Percentiles rank a stretch among this genome's conserved stretches.
Evolutionary conservation across 2,797 vertebrate genomes (phyloP).

Genomic region (Masticophis lateralis): DNA sequence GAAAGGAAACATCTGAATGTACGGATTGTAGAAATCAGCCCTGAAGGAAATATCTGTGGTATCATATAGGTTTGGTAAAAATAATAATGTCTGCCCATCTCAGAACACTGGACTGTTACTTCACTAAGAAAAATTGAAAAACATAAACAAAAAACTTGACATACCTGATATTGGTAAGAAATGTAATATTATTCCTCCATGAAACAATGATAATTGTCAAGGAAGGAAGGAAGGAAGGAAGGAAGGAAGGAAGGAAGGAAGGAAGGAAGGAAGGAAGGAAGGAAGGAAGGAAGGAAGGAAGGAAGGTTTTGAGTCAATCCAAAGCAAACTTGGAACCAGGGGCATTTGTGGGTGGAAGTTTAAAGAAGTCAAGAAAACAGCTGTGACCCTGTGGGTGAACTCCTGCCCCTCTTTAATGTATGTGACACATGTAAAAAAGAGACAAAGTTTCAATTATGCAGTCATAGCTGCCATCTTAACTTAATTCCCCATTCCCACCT

Average conservation of each 20-base stretch:
- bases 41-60: constrained; percentile 44
- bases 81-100: constrained; percentile 30
- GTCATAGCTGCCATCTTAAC: background rate
- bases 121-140: constrained; percentile 41
- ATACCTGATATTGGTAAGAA: constrained; percentile 40
- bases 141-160: constrained; percentile 46
- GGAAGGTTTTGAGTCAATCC: background rate
- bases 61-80: constrained; percentile 44
- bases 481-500: background rate
- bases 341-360: background rate
- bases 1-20: constrained; percentile 30
- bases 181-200: background rate
- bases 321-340: background rate
- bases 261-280: background rate
- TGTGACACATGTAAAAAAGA: background rate
- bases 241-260: background rate
- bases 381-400: background rate
- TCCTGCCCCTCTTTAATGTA: background rate
- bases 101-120: constrained; percentile 42
- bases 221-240: background rate
- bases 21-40: constrained; percentile 49
- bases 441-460: background rate
- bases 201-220: background rate
- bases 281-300: background rate
- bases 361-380: background rate